Conservation (phyloP, 2,888 invertebrate species). For the Callimorpha dominula region DNA sequence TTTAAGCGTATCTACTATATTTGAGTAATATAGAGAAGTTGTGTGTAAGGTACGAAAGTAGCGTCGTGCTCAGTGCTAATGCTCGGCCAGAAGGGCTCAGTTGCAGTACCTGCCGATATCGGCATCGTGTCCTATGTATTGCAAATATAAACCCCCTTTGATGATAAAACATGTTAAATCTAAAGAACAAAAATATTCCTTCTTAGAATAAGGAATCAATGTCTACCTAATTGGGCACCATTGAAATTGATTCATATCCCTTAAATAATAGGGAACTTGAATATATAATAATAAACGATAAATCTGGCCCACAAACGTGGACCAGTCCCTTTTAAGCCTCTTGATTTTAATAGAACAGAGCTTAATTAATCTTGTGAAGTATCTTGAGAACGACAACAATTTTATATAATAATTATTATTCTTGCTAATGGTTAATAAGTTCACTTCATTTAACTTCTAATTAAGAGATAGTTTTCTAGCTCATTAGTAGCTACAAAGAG, state of each 20-base stretch:
- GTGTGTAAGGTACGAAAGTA: too few species aligned
- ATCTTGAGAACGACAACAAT: conserved; percentile 4
- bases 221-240: neutral
- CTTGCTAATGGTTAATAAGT: conserved; percentile 7
- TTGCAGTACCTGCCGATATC: too few species aligned
- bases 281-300: neutral
- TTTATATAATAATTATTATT: conserved; percentile 5
- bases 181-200: neutral
- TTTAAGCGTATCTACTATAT: too few species aligned
- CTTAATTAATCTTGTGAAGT: conserved; percentile 2
- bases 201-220: neutral
- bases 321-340: neutral
- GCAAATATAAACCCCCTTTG: too few species aligned
- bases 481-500: neutral
- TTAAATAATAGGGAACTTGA: neutral
- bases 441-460: conserved; percentile 8
- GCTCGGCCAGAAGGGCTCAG: too few species aligned
- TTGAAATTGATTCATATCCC: conserved; percentile 1
- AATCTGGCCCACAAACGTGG: neutral
- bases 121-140: too few species aligned
- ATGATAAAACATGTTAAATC: too few species aligned
- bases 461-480: neutral
- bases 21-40: too few species aligned
- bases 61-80: too few species aligned
- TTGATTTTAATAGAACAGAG: neutral